Base-by-base conservation (phyloP, 2,113 vertebrate genomes). In the Conger conger region DNA sequence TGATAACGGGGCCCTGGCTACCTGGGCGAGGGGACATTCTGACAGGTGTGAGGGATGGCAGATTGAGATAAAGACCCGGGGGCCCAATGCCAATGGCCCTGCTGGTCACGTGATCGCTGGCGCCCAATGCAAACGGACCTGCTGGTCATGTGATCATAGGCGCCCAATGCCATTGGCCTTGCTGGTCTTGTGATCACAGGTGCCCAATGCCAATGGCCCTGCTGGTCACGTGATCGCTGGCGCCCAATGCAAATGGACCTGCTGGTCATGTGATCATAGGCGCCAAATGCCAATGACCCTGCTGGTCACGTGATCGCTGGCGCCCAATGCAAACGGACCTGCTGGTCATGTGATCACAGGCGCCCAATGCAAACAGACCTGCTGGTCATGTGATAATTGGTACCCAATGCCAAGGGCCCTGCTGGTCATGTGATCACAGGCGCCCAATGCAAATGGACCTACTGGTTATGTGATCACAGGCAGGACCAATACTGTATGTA, bases 361-460 rank as follows among this genome's bases (percentile, higher is more conserved):
- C 92, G n/a, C n/a, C n/a, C n/a, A n/a, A n/a, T n/a, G n/a, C n/a
- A n/a, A n/a, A n/a, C n/a, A n/a, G n/a, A n/a, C n/a, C n/a, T n/a
- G n/a, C n/a, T n/a, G n/a, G n/a, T n/a, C n/a, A n/a, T n/a, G n/a
- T n/a, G n/a, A n/a, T n/a, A n/a, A n/a, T n/a, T n/a, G n/a, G n/a
- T n/a, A n/a, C n/a, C n/a, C n/a, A n/a, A n/a, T n/a, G n/a, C n/a
- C n/a, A n/a, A 93, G 94, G 96, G 96, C 94, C 92, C 95, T 94
- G n/a, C n/a, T n/a, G n/a, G n/a, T 94, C 92, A 93, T 88, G 92
- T 96, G 94, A 96, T 97, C 94, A 95, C 95, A 93, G 93, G 93
- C 95, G 93, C 93, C 94, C 93, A 94, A 96, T 95, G 95, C 96
- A 97, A 97, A 96, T 95, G 93, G 95, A 96, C 93, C 92, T 91